Evolutionary conservation across 2,113 vertebrate species (phyloP), one percentile per base, ranked within the genome.

Genomic region (Tursiops truncatus): DNA sequence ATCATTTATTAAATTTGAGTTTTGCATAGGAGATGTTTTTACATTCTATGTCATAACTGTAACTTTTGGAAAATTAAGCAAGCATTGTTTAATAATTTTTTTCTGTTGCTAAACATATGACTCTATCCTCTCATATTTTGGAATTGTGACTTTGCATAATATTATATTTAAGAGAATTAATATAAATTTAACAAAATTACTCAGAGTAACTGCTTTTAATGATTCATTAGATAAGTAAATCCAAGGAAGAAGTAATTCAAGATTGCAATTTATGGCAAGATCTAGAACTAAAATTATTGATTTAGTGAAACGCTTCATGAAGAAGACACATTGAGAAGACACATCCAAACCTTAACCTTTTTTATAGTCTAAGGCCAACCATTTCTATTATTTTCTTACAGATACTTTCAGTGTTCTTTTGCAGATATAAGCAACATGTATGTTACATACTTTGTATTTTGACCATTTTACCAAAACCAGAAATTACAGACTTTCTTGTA

Each of bases 11-110:
- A 11, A 88, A 50, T 62, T 41, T 80, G 25, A 38, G 63, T 76
- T 56, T 71, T 76, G 18, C 1, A 41, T 2, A 68, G 9, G 5
- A 62, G 6, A 18, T 71, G 6, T 44, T 44, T 63, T 50, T 17
- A 90, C 79, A 23, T 63, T 67, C 18, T 50, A 15, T 25, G 31
- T 41, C 7, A 60, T 67, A 63, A 71, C 6, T 70, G 10, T 62
- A 20, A 84, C 28, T 70, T 85, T 97, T 73, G 36, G 21, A 97
- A 96, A 70, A 84, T 74, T 65, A 89, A n/a, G 9, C 11, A 71
- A 89, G 3, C 4, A 60, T 77, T 67, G 3, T 50, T 80, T 58
- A 65, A 89, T 56, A 83, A 4, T 26, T 92, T 62, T 91, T 91
- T 93, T 91, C 23, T 83, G 2, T 80, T 94, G 41, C 23, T 87